Base-by-base conservation (phyloP, 2,113 vertebrate species). In the Pao palembangensis region DNA sequence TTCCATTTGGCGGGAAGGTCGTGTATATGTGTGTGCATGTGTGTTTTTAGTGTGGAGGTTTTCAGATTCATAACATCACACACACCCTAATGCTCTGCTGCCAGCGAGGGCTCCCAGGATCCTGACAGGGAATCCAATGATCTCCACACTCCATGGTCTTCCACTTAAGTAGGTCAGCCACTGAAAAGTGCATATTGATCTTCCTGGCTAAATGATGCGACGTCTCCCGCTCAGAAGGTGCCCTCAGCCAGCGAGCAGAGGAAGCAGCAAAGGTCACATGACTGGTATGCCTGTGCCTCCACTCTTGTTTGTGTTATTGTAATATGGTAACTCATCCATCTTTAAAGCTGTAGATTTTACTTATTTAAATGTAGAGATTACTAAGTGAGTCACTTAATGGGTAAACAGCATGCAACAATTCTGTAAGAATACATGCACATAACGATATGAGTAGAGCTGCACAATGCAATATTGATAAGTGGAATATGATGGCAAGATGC, bases 171-270 rank as follows among this genome's bases (percentile, higher is more conserved):
- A 85, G 83, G 86, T 85, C 84, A 81, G 73, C 80, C 69, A 55
- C 71, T 81, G 80, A 67, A 80, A 80, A 86, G 85, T 83, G 73
- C 67, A 73, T 87, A 88, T 89, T 83, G 87, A 88, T 89, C 83
- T 78, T 54, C 54, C 55, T 41, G 74, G 82, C 80, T 67, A 87
- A 77, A 82, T 83, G 75, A 86, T 86, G 81, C 84, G 76, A 67
- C 72, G 83, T 87, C 71, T 80, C 20, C 75, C 69, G 58, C 75
- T 54, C 57, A 84, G 80, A 88, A 87, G 82, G 79, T 87, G 84
- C 80, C 85, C 79, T 79, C 63, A 67, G 56, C 67, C 72, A 31
- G 73, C 73, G 60, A 67, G 50, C 52, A 56, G 70, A 65, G 74
- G 69, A 78, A 75, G 65, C 67, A 28, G 46, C 58, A 71, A 68